phyloP scores from a whole-genome alignment of 2,113 vertebrate species.

The Andinoacara biseriatus region DNA sequence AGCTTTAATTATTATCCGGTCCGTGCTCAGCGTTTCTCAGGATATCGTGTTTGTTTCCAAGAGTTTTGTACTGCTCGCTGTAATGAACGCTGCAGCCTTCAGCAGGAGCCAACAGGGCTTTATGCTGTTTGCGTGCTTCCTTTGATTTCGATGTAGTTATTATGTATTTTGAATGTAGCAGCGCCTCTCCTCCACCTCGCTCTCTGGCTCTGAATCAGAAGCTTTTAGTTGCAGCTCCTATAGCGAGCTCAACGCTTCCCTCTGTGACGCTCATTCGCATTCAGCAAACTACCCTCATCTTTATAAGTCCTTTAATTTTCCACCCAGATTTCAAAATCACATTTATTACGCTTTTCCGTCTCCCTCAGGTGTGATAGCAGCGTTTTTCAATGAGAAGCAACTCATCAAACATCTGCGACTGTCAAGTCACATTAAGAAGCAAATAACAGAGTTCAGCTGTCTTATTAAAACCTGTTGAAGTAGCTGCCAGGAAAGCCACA shows the following conservation, averaged over 20 bases:
- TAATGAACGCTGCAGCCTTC: neutral
- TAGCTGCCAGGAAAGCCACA: neutral
- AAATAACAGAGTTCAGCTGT: neutral
- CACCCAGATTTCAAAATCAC: slow-evolving; percentile 23
- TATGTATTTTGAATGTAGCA: neutral
- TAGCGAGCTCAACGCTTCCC: neutral
- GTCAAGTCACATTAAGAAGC: slow-evolving; percentile 1
- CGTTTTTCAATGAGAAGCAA: slow-evolving; percentile 5
- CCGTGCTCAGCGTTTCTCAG: neutral
- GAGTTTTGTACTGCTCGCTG: neutral
- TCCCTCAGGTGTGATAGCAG: slow-evolving; percentile 10
- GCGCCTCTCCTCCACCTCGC: neutral
- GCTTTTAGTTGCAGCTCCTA: slow-evolving; percentile 30
- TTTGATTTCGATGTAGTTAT: slow-evolving; percentile 4
- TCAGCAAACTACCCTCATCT: slow-evolving; percentile 33
- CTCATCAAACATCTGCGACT: slow-evolving; percentile 4
- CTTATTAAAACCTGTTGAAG: neutral
- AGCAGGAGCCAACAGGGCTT: neutral
- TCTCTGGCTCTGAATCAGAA: slow-evolving; percentile 2
- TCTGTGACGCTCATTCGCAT: slow-evolving; percentile 16
- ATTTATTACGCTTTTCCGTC: slow-evolving; percentile 10
- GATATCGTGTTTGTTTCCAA: neutral
- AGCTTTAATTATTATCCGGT: neutral
- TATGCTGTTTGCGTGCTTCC: neutral
- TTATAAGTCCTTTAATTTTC: slow-evolving; percentile 38